Conservation (phyloP, 2,113 vertebrate species). For the Platichthys flesus region DNA sequence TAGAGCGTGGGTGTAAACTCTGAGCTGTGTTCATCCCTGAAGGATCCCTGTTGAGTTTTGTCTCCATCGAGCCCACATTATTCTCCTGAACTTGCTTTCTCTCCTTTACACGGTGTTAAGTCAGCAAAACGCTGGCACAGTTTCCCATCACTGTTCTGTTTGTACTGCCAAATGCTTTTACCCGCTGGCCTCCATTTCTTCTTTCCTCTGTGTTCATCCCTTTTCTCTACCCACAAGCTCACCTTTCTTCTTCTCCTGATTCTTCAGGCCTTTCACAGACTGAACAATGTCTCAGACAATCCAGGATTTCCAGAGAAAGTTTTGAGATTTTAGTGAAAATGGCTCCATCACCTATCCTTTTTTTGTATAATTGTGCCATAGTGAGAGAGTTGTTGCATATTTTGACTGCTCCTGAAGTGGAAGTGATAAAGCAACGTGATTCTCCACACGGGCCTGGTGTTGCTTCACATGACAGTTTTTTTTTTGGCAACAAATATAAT, state of each 20-base stretch:
- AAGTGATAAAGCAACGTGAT: neutral
- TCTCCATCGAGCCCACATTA: conserved; percentile 32
- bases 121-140: conserved; percentile 45
- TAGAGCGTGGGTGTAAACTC: conserved; percentile 24
- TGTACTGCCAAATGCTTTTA: conserved; percentile 54
- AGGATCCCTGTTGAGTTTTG: conserved; percentile 26
- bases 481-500: neutral
- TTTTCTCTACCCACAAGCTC: conserved; percentile 27
- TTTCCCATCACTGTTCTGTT: conserved; percentile 45
- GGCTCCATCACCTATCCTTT: neutral
- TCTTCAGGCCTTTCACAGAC: conserved; percentile 19
- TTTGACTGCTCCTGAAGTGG: neutral
- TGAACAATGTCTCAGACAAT: conserved; percentile 18
- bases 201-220: conserved; percentile 25
- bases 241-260: conserved; percentile 36
- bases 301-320: neutral
- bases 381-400: neutral
- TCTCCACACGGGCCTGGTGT: neutral
- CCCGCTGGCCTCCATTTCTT: conserved; percentile 36
- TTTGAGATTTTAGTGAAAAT: neutral
- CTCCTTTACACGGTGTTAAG: conserved; percentile 42
- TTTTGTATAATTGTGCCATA: neutral
- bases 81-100: conserved; percentile 6
- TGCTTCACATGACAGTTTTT: too few relatives aligned
- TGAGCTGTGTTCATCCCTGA: conserved; percentile 24